Evolutionary conservation across 1,140 invertebrate genomes (phyloP), one percentile per base, ranked within the genome.

Genomic region (Lethocerus indicus): DNA sequence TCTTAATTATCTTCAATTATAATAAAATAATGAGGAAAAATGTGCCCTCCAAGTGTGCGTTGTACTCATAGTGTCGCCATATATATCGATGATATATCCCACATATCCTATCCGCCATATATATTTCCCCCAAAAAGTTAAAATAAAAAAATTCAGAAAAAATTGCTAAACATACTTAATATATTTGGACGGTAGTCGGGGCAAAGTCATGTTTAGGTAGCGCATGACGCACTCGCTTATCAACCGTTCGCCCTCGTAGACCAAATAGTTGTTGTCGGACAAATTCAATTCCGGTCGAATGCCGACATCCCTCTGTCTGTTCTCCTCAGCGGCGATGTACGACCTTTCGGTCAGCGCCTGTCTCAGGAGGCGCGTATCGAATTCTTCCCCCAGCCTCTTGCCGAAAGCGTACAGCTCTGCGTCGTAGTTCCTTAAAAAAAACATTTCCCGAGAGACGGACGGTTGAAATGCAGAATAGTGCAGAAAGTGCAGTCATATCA

Each of bases 361-460:
- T 48, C 78, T 69, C 23, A 96, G 61, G 18, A 82, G 62, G 39
- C 74, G 63, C 1, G 69, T 61, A 51, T 87, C 67, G 60, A 95
- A 87, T 7, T 82, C 70, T 70, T 95, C 92, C n/a, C 79, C 76
- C 12, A 95, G 65, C 36, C 92, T 69, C 57, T 80, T 77, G 24
- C 79, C 80, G 70, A 95, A 94, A 3, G 88, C 83, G 71, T 71
- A 93, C 16, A 94, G 50, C 68, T 96, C 92, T 0, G 86, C 75
- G 54, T 82, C 73, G 62, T 88, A 81, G 63, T 94, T 94, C 90
- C 57, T 59, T 18, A 18, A 36, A 41, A 23, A 48, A 45, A 55
- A 54, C 27, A 54, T 32, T 32, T 37, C 20, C 14, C 32, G 14
- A 48, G 4, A n/a, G 40, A 6, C n/a, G n/a, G n/a, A n/a, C n/a